Percentiles rank a stretch among this genome's conserved stretches.
These are phyloP conservation scores for Cantharis lateralis DNA, from an alignment of 2,888 invertebrate species.

Conservation along the genomic window DNA sequence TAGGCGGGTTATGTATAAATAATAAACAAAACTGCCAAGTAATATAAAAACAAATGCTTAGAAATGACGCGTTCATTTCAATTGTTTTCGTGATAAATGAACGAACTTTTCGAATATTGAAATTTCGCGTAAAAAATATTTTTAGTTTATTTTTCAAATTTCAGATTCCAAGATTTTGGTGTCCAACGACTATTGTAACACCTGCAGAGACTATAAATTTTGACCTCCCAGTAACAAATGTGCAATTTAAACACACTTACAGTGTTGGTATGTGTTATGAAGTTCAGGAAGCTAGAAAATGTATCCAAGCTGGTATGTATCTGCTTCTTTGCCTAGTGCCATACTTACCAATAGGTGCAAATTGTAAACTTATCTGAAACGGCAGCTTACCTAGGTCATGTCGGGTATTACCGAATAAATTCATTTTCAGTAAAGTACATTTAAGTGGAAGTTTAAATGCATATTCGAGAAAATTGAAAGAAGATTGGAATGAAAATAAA, in stretches of 20 bases:
- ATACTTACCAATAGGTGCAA: not conserved
- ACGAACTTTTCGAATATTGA: no score
- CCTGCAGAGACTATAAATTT: slow-evolving; percentile 66
- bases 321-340: not conserved
- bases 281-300: slow-evolving; percentile 75
- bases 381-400: not conserved
- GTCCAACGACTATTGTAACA: slow-evolving; percentile 68
- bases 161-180: slow-evolving; percentile 70
- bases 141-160: slow-evolving; percentile 37
- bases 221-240: slow-evolving; percentile 65
- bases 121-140: not conserved
- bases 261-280: slow-evolving; percentile 73
- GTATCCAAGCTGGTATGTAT: slow-evolving; percentile 65
- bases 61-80: not conserved
- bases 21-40: not conserved
- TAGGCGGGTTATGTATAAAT: not conserved
- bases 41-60: not conserved
- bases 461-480: no score
- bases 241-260: slow-evolving; percentile 57
- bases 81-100: not conserved
- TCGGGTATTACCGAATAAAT: not conserved
- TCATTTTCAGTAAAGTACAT: no score
- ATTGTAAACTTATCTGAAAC: not conserved
- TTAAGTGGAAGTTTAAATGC: no score
- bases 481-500: no score